Conservation (phyloP, 2,113 vertebrate genomes). For the Engraulis encrasicolus region DNA sequence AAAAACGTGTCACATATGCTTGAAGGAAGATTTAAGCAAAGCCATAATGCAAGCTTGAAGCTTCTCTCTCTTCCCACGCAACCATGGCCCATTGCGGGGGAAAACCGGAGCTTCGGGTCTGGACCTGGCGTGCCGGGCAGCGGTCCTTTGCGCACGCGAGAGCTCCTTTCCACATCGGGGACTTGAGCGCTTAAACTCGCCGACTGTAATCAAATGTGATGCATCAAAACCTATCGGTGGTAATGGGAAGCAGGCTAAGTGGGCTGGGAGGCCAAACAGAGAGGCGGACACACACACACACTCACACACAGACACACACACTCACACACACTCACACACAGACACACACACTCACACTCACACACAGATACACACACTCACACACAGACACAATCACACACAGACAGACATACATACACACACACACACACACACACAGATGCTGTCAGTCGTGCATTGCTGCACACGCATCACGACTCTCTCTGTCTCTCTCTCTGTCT, state of each 20-base stretch:
- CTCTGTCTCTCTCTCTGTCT: too few relatives aligned
- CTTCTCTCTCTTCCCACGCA: constrained; percentile 67
- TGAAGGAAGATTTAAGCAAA: constrained; percentile 39
- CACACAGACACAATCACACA: constrained; percentile 3
- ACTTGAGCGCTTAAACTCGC: constrained; percentile 64
- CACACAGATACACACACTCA: too few relatives aligned
- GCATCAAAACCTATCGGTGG: constrained; percentile 65
- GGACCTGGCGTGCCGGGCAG: constrained; percentile 66
- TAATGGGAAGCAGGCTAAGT: constrained; percentile 71
- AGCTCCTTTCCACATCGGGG: constrained; percentile 67
- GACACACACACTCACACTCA: neutral
- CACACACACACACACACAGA: neutral
- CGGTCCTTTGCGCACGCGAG: constrained; percentile 67
- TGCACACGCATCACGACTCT: too few relatives aligned
- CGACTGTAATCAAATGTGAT: constrained; percentile 72
- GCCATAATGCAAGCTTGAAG: constrained; percentile 57
- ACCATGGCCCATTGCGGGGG: constrained; percentile 57
- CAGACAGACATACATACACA: constrained; percentile 29
- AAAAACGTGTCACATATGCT: constrained; percentile 53
- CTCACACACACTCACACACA: neutral
- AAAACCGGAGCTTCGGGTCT: constrained; percentile 66
- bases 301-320: constrained; percentile 22
- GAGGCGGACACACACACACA: constrained; percentile 21
- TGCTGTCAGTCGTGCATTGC: too few relatives aligned
- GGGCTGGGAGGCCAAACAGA: constrained; percentile 47